Conservation (phyloP, 2,888 invertebrate genomes). For the Cynaeus angustus region DNA sequence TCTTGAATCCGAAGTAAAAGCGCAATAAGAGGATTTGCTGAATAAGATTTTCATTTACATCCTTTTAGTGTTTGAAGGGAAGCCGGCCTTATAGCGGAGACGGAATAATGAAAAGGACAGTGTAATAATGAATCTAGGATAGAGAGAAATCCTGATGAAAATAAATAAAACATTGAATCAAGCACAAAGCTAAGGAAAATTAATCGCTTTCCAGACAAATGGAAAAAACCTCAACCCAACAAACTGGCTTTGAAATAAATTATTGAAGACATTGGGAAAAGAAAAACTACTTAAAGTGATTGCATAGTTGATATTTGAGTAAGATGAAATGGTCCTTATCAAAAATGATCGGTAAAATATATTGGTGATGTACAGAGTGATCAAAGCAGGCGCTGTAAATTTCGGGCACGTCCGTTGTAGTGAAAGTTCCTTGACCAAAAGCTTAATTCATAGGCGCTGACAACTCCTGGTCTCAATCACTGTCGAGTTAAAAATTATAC, state of each 20-base stretch:
- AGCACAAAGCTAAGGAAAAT: conserved; percentile 29
- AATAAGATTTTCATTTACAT: conserved; percentile 36
- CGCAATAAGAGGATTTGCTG: conserved; percentile 25
- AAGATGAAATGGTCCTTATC: no score
- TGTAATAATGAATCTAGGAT: conserved; percentile 27
- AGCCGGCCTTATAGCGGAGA: conserved; percentile 18
- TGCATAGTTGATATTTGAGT: no score
- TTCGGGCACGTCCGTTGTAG: no score
- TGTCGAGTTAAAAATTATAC: no score
- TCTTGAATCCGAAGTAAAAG: conserved; percentile 24
- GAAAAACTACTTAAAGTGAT: conserved; percentile 3
- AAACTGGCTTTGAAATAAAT: conserved; percentile 25
- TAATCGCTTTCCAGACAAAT: conserved; percentile 15
- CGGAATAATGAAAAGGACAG: conserved; percentile 34
- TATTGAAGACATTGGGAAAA: conserved; percentile 25
- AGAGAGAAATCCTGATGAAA: conserved; percentile 8
- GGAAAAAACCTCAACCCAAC: conserved; percentile 25
- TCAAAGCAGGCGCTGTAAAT: no score
- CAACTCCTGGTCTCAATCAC: no score
- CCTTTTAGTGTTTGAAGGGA: conserved; percentile 28
- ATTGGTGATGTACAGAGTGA: no score
- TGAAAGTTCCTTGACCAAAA: no score
- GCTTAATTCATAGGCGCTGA: no score
- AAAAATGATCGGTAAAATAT: no score
- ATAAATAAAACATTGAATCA: conserved; percentile 35